These are phyloP conservation scores for Panthera tigris DNA, from an alignment of 2,113 vertebrate genomes.

Conservation along the genomic window DNA sequence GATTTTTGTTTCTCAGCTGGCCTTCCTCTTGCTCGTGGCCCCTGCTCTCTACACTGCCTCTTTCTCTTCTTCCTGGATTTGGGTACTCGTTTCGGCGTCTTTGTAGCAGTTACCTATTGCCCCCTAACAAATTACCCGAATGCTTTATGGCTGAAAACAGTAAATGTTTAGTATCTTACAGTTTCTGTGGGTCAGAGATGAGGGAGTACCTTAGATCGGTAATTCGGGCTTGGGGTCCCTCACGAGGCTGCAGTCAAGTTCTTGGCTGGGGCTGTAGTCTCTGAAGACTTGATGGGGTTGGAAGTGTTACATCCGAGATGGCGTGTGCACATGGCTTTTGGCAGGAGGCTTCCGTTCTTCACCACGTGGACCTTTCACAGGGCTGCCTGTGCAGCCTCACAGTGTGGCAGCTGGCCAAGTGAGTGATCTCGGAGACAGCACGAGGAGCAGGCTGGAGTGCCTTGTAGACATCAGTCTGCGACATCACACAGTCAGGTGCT, in stretches of 20 bases:
- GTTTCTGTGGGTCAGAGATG: neutral
- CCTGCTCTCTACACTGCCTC: neutral
- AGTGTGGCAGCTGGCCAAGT: neutral
- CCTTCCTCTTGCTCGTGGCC: neutral
- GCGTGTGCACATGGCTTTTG: rapidly evolving
- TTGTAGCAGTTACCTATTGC: no score
- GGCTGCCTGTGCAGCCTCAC: neutral
- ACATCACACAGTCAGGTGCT: neutral
- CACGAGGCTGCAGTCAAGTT: neutral
- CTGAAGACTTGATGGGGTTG: neutral
- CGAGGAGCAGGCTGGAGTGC: no score
- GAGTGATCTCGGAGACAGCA: neutral
- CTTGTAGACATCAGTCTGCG: no score
- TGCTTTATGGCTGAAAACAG: neutral
- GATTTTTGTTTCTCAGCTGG: neutral
- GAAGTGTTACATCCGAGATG: neutral
- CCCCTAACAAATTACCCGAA: neutral
- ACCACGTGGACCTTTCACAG: rapidly evolving
- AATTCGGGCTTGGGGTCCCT: neutral
- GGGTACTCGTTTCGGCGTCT: neutral
- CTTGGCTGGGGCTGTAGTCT: neutral
- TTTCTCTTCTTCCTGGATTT: neutral
- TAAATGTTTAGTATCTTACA: neutral
- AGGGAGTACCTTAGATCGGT: neutral
- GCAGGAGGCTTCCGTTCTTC: neutral